Evolutionary conservation across 2,797 vertebrate genomes (phyloP).

Genomic region (Selene dorsalis): DNA sequence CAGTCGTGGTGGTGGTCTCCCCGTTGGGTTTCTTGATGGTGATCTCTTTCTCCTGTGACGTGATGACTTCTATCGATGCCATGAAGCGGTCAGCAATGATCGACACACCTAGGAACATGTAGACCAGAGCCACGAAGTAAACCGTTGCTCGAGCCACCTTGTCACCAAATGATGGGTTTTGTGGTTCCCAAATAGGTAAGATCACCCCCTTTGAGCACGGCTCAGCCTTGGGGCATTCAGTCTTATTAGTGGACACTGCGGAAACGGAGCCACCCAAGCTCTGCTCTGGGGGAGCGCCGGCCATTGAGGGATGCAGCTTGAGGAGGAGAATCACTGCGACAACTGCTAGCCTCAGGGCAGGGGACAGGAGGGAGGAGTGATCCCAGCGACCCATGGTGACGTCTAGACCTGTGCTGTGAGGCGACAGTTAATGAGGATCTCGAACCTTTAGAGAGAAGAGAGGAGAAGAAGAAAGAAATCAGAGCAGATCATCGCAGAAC

Average conservation of each 20-base stretch:
- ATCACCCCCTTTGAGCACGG: conserved; percentile 89
- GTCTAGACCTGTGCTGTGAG: conserved; percentile 33
- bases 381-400: conserved; percentile 84
- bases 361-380: conserved; percentile 72
- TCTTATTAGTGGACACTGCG: conserved; percentile 77
- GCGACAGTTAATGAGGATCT: conserved; percentile 26
- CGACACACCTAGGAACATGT: conserved; percentile 99
- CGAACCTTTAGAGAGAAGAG: conserved; percentile 61
- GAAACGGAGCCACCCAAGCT: conserved; percentile 79
- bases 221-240: conserved; percentile 87
- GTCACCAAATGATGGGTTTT: conserved; percentile 95
- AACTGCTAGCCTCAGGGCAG: conserved; percentile 83
- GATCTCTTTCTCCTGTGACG: conserved; percentile 98
- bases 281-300: conserved; percentile 76
- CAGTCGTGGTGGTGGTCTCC: conserved; percentile 96
- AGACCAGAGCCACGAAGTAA: conserved; percentile 97
- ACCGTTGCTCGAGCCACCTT: conserved; percentile 97
- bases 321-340: conserved; percentile 83
- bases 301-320: conserved; percentile 76
- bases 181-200: conserved; percentile 95
- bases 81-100: conserved; percentile 99
- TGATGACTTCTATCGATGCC: conserved; percentile 99
- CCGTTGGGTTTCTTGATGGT: conserved; percentile 98
- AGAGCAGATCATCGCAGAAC: conserved; percentile 4
- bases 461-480: conserved; percentile 12